Conservation (phyloP, 2,888 invertebrate genomes). For the Standfussiana lucernea region DNA sequence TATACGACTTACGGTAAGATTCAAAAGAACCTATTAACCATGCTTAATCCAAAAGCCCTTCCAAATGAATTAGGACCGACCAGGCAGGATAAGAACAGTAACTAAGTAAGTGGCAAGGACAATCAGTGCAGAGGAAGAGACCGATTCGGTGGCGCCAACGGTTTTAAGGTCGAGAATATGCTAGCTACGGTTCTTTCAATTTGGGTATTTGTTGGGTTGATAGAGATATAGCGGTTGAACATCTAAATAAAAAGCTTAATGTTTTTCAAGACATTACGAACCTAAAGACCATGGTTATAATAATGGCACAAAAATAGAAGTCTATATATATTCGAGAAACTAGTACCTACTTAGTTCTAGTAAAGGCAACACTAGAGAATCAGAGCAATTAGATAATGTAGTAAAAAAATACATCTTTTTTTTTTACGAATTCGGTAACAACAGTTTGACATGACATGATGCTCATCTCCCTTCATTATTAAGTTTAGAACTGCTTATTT, state of each 20-base stretch:
- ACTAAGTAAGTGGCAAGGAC: slow-evolving; percentile 66
- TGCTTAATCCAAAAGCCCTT: slow-evolving; percentile 43
- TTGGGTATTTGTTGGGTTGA: background rate
- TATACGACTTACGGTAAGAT: too few species aligned
- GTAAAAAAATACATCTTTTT: too few species aligned
- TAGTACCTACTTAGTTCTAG: background rate
- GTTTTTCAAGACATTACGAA: background rate
- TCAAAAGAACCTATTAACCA: too few species aligned
- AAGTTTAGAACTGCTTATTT: background rate
- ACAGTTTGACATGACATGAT: background rate
- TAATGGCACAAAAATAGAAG: background rate
- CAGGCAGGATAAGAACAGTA: slow-evolving; percentile 37
- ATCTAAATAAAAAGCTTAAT: background rate
- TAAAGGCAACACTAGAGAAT: background rate
- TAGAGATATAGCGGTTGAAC: too few species aligned
- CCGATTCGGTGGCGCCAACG: slow-evolving; percentile 63
- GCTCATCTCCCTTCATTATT: background rate
- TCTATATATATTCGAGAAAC: too few species aligned
- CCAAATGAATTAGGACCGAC: slow-evolving; percentile 45
- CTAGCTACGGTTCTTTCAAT: background rate
- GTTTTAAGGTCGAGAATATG: slow-evolving; percentile 7
- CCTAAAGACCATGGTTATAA: background rate
- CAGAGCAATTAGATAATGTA: too few species aligned
- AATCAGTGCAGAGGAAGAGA: slow-evolving; percentile 67
- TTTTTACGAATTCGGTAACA: background rate